These are phyloP conservation scores for Apis mellifera DNA, from an alignment of 1,140 invertebrate genomes.

Conservation along the genomic window Amel_HAv3.1 CM009931.2:21887001-21887500, in stretches of 20 bases:
- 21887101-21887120: slow-evolving; percentile 60
- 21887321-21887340: neutral
- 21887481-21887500: neutral
- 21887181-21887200: slow-evolving; percentile 30
- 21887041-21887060: slow-evolving; percentile 54
- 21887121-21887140: slow-evolving; percentile 70
- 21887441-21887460: no score
- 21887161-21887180: neutral
- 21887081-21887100: slow-evolving; percentile 53
- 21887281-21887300: slow-evolving; percentile 52
- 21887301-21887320: slow-evolving; percentile 14
- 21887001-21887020: slow-evolving; percentile 29
- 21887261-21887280: slow-evolving; percentile 48
- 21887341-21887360: neutral
- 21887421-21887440: neutral
- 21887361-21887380: neutral
- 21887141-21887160: slow-evolving; percentile 58
- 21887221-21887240: slow-evolving; percentile 45
- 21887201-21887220: slow-evolving; percentile 55
- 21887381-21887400: slow-evolving; percentile 23
- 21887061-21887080: slow-evolving; percentile 48
- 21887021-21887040: slow-evolving; percentile 32
- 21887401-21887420: neutral
- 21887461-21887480: no score
- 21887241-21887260: slow-evolving; percentile 42